These are phyloP conservation scores for Alexandromys fortis DNA, from an alignment of 2,113 vertebrate genomes.

Conservation along the genomic window DNA sequence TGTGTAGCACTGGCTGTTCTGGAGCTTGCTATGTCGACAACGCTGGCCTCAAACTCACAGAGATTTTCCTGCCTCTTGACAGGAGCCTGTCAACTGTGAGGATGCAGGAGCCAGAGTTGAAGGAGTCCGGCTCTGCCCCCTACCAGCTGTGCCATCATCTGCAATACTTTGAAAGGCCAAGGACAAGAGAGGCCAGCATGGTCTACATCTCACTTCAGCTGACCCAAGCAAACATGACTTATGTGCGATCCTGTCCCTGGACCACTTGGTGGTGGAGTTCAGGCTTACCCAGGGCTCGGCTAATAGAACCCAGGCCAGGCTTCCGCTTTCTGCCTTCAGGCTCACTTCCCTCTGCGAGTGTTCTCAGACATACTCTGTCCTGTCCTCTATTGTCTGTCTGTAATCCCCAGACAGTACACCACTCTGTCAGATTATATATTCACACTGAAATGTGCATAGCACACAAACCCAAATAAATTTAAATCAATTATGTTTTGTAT, in stretches of 20 bases:
- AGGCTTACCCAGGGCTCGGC: neutral
- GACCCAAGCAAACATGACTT: neutral
- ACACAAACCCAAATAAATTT: neutral
- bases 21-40: neutral
- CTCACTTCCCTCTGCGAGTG: neutral
- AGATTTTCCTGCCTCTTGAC: too few relatives aligned
- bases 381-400: neutral
- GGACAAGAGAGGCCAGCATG: neutral
- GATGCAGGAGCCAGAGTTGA: accelerated
- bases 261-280: neutral
- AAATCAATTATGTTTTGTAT: neutral
- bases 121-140: too few relatives aligned
- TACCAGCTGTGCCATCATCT: neutral
- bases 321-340: neutral
- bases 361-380: neutral
- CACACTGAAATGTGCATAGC: neutral
- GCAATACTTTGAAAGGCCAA: neutral
- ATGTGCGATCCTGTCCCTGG: neutral
- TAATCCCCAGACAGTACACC: accelerated
- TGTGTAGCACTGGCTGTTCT: neutral
- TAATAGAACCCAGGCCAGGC: neutral
- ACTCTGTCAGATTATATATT: neutral
- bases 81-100: neutral
- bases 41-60: neutral
- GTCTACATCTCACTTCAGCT: too few relatives aligned